A percentile compares a stretch with the other conserved stretches of the same genome.
Conservation (phyloP, 1,140 invertebrate species). For the Drosophila punjabiensis region DNA sequence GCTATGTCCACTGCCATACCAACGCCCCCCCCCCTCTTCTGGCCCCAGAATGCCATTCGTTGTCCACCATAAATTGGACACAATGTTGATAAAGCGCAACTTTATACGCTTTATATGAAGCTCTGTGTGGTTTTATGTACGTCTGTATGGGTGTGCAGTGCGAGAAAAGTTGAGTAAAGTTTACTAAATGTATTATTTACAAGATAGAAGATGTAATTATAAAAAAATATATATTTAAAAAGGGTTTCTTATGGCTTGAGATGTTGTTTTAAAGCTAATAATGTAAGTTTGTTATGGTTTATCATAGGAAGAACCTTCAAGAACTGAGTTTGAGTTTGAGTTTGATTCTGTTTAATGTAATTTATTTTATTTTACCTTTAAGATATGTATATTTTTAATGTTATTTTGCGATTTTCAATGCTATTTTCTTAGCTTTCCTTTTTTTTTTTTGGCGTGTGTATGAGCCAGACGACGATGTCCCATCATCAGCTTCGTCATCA, state of each 20-base stretch:
- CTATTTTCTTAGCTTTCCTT: neutral
- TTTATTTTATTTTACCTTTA: too few relatives aligned
- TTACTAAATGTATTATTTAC: too few relatives aligned
- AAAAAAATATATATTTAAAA: too few relatives aligned
- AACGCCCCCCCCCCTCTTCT: neutral
- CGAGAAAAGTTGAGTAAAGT: neutral
- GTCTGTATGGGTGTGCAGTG: constrained; percentile 13
- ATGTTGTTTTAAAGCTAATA: too few relatives aligned
- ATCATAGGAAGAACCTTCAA: too few relatives aligned
- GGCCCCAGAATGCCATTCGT: constrained; percentile 24
- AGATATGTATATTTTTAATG: too few relatives aligned
- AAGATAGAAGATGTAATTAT: too few relatives aligned
- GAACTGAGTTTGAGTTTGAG: too few relatives aligned
- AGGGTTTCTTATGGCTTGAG: too few relatives aligned
- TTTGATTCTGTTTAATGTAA: too few relatives aligned
- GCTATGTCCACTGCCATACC: constrained; percentile 15
- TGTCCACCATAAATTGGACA: constrained; percentile 75
- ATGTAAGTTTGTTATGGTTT: too few relatives aligned
- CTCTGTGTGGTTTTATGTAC: constrained; percentile 27
- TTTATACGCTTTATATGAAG: constrained; percentile 82
- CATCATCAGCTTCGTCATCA: constrained; percentile 41
- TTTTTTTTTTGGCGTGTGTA: neutral
- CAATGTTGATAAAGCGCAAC: constrained; percentile 82
- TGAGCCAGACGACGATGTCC: constrained; percentile 8
- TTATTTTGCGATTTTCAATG: too few relatives aligned